Evolutionary conservation across 2,797 vertebrate species (phyloP).

Genomic region (Rhinichthys osculus): DNA sequence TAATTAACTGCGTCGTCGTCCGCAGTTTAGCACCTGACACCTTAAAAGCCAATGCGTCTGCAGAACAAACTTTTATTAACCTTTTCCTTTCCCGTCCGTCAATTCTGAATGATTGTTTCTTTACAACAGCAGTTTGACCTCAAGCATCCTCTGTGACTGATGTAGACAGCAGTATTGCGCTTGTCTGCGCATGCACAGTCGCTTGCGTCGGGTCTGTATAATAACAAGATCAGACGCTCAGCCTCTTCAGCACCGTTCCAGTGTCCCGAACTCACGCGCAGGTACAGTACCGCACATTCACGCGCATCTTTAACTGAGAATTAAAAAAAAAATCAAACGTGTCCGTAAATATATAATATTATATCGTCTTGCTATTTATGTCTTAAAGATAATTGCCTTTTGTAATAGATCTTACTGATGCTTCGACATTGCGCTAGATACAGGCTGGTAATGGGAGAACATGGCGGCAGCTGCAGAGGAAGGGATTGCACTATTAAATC

Average conservation of each 20-base stretch:
- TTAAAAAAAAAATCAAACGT: not conserved
- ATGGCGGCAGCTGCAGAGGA: constrained; percentile 60
- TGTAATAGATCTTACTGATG: constrained; percentile 40
- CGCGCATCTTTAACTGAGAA: constrained; percentile 12
- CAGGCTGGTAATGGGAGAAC: constrained; percentile 54
- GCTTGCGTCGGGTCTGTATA: constrained; percentile 41
- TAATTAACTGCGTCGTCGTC: not conserved
- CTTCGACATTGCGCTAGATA: constrained; percentile 45
- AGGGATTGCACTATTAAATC: constrained; percentile 57
- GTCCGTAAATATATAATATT: too few species aligned
- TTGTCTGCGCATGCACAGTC: constrained; percentile 52
- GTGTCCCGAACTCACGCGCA: constrained; percentile 40
- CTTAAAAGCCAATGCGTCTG: not conserved
- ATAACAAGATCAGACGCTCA: constrained; percentile 57
- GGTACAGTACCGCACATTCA: constrained; percentile 54
- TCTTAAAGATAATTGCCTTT: not conserved
- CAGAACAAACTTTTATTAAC: not conserved
- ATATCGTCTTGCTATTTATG: not conserved
- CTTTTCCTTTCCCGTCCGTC: not conserved
- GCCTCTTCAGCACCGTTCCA: constrained; percentile 49
- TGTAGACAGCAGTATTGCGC: not conserved
- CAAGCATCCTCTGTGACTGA: constrained; percentile 28
- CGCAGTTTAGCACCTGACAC: not conserved
- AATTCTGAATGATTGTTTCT: not conserved
- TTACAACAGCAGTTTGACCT: not conserved